Evolutionary conservation across 2,113 vertebrate genomes (phyloP), one percentile per base, ranked within the genome.

Genomic region (Recurvirostra avosetta): DNA sequence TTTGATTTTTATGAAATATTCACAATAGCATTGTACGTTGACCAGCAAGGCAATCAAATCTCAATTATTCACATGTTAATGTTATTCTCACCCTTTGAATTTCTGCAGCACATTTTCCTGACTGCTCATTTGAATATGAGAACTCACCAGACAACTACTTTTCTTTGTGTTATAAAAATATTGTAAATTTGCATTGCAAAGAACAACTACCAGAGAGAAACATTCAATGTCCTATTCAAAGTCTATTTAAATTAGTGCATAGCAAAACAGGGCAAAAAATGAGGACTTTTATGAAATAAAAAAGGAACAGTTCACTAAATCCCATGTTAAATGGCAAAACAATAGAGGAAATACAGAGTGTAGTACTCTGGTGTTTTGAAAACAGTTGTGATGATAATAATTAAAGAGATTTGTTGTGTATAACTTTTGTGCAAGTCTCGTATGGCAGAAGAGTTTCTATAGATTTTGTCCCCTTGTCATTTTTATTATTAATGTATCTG

Each of bases 101-200:
- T 87, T 94, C 71, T 58, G 20, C 67, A 93, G 40, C 68, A 84
- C 1, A 0, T 90, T 94, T 93, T 86, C 61, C 81, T 95, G 34
- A 36, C 79, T 88, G 23, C 40, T 90, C 17, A 88, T 97, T 95
- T 96, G 86, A 91, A 96, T 96, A 92, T 79, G 80, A 93, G 77
- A 95, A 90, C 19, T 25, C 80, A 96, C 41, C 59, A 94, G 70
- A 92, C 36, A 95, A 74, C 79, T 87, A 11, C 29, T 96, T 96
- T 70, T 90, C 87, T 94, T 94, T 94, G 41, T 94, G 84, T 67
- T 82, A 81, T 26, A 72, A 79, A 95, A 97, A 92, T 79, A 88
- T 53, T 40, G 17, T 20, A 58, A 77, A 94, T 97, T 95, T 96
- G 86, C 88, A 97, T 96, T 90, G 81, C 84, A 96, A 96, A 93